Evolutionary conservation across 2,888 invertebrate species (phyloP), one percentile per base, ranked within the genome.

Genomic region (Ischnus inquisitorius): DNA sequence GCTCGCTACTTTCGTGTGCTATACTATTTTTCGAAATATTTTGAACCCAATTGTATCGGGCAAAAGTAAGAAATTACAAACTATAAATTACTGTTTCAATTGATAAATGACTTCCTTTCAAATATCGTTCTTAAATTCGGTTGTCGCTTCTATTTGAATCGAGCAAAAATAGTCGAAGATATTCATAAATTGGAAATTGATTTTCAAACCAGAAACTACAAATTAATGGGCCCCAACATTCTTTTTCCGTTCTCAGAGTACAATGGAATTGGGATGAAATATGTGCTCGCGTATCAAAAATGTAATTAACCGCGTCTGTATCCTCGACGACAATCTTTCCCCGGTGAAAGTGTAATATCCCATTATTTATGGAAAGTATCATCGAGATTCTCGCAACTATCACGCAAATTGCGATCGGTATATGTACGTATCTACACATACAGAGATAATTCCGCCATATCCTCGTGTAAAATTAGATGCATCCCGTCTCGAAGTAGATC

Each of bases 301-400:
- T 12, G 19, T 22, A 51, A 69, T 69, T 54, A 39, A 12, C 10
- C 54, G 1, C 19, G 34, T 69, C 68, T 34, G 16, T 34, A 2
- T 34, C 28, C 14, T 2, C 57, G 28, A 19, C 51, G 69, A 69
- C 41, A 60, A 72, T 72, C 19, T 43, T 25, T 43, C 43, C n/a
- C 16, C 12, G 19, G 54, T n/a, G 72, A 72, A 72, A 72, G 72
- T 71, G 54, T 19, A 57, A 19, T 19, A 34, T 57, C 41, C 19
- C 54, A 54, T 72, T 72, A 41, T 43, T 43, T 25, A 39, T 72
- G 72, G 72, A 72, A 72, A 72, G 72, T 72, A 25, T 28, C 4
- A 46, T 57, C n/a, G 54, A 57, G 57, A 48, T 19, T 41, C 71
- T 71, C 57, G 54, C n/a, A 39, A 54, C 41, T 57, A 39, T 39